Evolutionary conservation across 2,888 invertebrate species (phyloP).

Genomic region (Anticlea derivata): DNA sequence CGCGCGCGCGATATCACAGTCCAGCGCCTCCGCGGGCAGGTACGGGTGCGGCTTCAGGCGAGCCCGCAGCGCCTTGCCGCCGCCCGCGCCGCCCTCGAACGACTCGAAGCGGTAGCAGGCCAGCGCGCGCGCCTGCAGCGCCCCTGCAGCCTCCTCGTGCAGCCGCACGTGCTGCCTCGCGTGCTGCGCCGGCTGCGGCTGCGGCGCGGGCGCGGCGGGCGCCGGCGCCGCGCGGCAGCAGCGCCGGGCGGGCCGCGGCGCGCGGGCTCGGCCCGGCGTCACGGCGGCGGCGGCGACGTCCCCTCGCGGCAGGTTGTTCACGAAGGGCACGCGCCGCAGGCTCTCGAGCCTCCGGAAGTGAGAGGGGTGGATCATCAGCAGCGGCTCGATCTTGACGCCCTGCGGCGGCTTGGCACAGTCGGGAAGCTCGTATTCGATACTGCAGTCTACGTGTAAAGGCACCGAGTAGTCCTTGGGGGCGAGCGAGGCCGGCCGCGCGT

Average conservation of each 20-base stretch:
- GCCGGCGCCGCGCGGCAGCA: constrained; percentile 54
- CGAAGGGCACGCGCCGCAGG: constrained; percentile 91
- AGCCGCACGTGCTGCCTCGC: constrained; percentile 46
- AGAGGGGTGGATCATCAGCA: constrained; percentile 95
- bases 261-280: constrained; percentile 48
- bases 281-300: constrained; percentile 53
- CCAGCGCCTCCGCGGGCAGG: constrained; percentile 58
- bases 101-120: constrained; percentile 59
- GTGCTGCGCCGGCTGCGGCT: constrained; percentile 51
- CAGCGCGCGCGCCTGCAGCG: constrained; percentile 41
- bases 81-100: constrained; percentile 45
- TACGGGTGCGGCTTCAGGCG: constrained; percentile 64
- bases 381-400: constrained; percentile 91
- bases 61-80: constrained; percentile 55
- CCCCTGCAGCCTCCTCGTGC: constrained; percentile 40
- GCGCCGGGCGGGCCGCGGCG: constrained; percentile 46
- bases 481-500: constrained; percentile 75
- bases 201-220: constrained; percentile 43
- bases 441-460: constrained; percentile 95
- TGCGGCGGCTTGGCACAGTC: constrained; percentile 94
- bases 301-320: constrained; percentile 89
- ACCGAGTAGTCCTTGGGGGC: constrained; percentile 92
- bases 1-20: constrained; percentile 77
- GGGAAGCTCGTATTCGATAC: constrained; percentile 95
- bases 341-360: constrained; percentile 94